Evolutionary conservation across 2,797 vertebrate genomes (phyloP).

Genomic region (Acestrorhynchus altus): DNA sequence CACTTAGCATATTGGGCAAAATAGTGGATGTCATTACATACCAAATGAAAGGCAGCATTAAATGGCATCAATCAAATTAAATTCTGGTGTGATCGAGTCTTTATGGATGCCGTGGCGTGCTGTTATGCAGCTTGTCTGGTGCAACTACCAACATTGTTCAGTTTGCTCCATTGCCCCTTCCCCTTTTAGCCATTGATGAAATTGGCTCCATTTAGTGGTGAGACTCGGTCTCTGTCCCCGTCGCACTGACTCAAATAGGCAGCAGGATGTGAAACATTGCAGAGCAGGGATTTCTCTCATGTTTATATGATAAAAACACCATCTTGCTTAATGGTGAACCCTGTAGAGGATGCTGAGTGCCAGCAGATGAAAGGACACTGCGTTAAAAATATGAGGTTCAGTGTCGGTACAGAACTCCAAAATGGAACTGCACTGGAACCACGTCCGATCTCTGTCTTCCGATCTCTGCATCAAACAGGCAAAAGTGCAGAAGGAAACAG

Average conservation of each 20-base stretch:
- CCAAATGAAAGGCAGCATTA: background rate
- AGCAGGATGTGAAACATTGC: conserved; percentile 16
- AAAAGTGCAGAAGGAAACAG: too few species aligned
- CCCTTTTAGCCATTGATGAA: conserved; percentile 12
- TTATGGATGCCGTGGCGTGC: background rate
- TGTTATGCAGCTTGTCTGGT: background rate
- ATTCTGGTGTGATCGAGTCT: background rate
- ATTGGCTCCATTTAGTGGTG: conserved; percentile 12
- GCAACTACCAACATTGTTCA: conserved; percentile 10
- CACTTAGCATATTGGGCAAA: background rate
- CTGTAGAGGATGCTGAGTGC: background rate
- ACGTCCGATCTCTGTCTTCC: too few species aligned
- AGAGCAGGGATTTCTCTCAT: conserved; percentile 1
- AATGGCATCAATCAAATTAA: background rate
- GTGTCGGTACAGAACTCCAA: too few species aligned
- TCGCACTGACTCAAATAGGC: conserved; percentile 18
- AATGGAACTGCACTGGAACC: too few species aligned
- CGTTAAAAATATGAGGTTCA: background rate
- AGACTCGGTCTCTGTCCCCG: conserved; percentile 2
- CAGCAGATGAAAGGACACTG: conserved; percentile 9
- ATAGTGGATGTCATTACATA: background rate
- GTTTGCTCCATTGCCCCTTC: conserved; percentile 10
- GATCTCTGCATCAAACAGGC: too few species aligned
- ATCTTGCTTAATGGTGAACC: conserved; percentile 13
- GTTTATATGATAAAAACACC: conserved; percentile 1